Conservation (phyloP, 1,140 invertebrate genomes). For the Spodoptera litura region DNA sequence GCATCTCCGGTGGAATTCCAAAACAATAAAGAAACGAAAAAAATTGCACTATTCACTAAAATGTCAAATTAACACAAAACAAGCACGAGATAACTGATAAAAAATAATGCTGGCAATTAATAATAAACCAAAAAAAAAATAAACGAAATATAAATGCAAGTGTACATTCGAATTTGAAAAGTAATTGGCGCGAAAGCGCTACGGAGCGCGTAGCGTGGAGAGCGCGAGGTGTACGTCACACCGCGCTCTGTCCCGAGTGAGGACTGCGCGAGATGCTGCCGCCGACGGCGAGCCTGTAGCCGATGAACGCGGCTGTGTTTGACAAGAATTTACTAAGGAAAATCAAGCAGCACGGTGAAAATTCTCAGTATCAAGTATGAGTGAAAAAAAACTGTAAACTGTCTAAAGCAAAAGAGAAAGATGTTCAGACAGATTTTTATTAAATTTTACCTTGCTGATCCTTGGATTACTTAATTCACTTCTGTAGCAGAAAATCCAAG, state of each 20-base stretch:
- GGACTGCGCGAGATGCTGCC: conserved; percentile 58
- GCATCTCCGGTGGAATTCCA: background rate
- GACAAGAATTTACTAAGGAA: conserved; percentile 36
- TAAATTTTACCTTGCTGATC: too few species aligned
- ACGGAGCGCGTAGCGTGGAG: conserved; percentile 39
- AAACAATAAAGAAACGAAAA: conserved; percentile 7
- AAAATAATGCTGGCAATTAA: conserved; percentile 42
- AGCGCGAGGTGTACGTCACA: conserved; percentile 60
- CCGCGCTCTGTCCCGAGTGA: conserved; percentile 63
- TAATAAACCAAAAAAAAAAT: conserved; percentile 17
- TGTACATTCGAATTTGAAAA: conserved; percentile 51
- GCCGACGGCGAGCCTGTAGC: conserved; percentile 26
- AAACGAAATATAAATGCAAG: conserved; percentile 1
- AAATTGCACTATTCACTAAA: conserved; percentile 30
- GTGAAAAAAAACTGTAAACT: background rate
- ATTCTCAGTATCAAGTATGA: background rate
- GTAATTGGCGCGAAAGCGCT: conserved; percentile 57
- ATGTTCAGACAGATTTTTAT: too few species aligned
- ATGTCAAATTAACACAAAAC: conserved; percentile 14
- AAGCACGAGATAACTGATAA: background rate
- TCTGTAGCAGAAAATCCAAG: too few species aligned
- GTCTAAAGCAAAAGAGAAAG: background rate
- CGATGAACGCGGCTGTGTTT: conserved; percentile 5
- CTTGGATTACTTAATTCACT: too few species aligned
- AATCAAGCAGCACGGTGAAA: conserved; percentile 34